A percentile compares a stretch with the other conserved stretches of the same genome.
Conservation (phyloP, 2,888 invertebrate genomes). For the Ephialtes manifestator region DNA sequence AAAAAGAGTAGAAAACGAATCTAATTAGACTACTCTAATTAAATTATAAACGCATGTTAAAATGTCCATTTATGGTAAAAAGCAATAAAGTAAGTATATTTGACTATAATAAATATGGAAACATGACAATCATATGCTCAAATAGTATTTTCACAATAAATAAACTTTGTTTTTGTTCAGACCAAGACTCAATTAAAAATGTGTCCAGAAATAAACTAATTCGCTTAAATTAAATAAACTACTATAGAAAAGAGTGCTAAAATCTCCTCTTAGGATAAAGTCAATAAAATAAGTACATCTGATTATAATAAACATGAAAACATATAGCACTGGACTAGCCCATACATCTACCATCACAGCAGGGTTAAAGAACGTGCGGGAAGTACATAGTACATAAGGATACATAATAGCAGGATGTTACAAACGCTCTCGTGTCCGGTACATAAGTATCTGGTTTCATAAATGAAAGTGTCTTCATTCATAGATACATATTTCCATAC, state of each 20-base stretch:
- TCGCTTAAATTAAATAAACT: background rate
- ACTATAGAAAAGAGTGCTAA: background rate
- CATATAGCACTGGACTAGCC: background rate
- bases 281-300: background rate
- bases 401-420: conserved; percentile 85
- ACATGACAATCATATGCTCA: too few relatives aligned
- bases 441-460: conserved; percentile 84
- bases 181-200: too few relatives aligned
- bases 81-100: too few relatives aligned
- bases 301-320: background rate
- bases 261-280: background rate
- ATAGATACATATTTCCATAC: conserved; percentile 86
- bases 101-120: too few relatives aligned
- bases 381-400: conserved; percentile 77
- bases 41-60: too few relatives aligned
- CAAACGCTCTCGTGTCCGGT: conserved; percentile 84
- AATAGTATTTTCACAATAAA: too few relatives aligned
- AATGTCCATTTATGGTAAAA: too few relatives aligned
- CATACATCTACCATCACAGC: background rate
- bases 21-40: too few relatives aligned
- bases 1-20: too few relatives aligned
- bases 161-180: too few relatives aligned
- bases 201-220: background rate
- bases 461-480: conserved; percentile 86
- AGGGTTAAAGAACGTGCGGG: conserved; percentile 41